Evolutionary conservation across 1,140 invertebrate species (phyloP), one percentile per base, ranked within the genome.

Genomic region (Lineus longissimus): DNA sequence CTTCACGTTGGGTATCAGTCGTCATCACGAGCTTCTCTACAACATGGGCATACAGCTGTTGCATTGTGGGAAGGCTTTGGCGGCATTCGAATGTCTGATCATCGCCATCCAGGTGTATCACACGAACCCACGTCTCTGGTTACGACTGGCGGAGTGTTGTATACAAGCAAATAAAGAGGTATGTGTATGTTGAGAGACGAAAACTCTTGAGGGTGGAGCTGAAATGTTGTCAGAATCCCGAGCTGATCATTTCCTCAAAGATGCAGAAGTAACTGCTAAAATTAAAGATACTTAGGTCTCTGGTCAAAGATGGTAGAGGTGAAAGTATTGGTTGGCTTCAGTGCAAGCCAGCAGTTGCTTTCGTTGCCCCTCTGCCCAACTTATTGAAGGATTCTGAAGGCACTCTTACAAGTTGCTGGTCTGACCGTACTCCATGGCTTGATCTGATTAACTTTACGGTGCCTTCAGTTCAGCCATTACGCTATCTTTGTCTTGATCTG

Each of bases 71-170:
- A 87, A 91, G 70, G 86, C 91, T 1, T 84, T 86, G 62, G 87
- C 90, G 71, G 94, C 95, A 1, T 97, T 97, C 81, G 91, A 95
- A 73, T 95, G 91, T 82, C 86, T 98, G 7, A 88, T 91, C n/a
- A 89, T 93, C 80, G 90, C 91, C 25, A 87, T 93, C 0, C 88
- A 93, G 68, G 87, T 89, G 55, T 92, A 92, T 73, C 90, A 91
- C 61, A 90, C 88, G 69, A 96, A 95, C 83, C 90, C 93, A 0
- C 84, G 91, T 56, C 84, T 97, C 2, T 98, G 95, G 95, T 79
- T 96, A 31, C 85, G 94, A 68, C 84, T 98, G 70, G 93, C 95
- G 0, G 95, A 98, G 81, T 95, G 94, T 76, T 81, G 78, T 67
- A 75, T 84, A 33, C 80, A 77, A 73, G 69, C 67, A 4, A 69